Base-by-base conservation (phyloP, 2,113 vertebrate genomes). In the Vanacampus margaritifer region DNA sequence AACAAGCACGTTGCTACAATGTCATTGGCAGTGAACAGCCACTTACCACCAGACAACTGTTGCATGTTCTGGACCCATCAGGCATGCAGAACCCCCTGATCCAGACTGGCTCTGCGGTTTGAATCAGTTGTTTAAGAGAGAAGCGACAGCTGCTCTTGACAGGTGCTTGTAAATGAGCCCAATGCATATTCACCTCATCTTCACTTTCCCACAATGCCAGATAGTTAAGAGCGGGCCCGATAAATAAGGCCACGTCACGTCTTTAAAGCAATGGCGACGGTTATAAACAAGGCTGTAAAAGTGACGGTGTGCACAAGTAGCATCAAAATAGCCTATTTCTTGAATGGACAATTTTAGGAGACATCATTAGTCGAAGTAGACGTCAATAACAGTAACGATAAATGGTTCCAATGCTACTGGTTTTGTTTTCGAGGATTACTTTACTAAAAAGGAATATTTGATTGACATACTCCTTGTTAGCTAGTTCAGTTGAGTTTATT, bases 91-190 rank as follows among this genome's bases (percentile, higher is more conserved):
- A 67, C 7, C 72, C 73, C 64, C 63, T 36, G 59, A 46, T 65
- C 39, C 23, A 5, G 35, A 73, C 56, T 14, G 3, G 17, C 12
- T 9, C 26, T 1, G 26, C 14, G 32, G 12, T 61, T 23, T 23
- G 59, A 62, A 26, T 68, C 32, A 24, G 70, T 59, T 14, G 10
- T 67, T 51, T 53, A 24, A 14, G 68, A 14, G 64, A 39, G 72
- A n/a, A n/a, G n/a, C 3, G 2, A 70, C 76, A 86, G 79, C 78
- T 80, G 80, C 72, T 37, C 51, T 53, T 60, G 59, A 80, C 79
- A 83, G 80, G 68, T 75, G 73, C 71, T 46, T 58, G 67, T 62
- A 50, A 54, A 35, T 6, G 51, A 51, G 23, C 16, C 50, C 26
- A 68, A 67, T 37, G 53, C 53, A 65, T 43, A 13, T 21, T 68